Evolutionary conservation across 2,888 invertebrate genomes (phyloP).

Genomic region (Phasia obesa): DNA sequence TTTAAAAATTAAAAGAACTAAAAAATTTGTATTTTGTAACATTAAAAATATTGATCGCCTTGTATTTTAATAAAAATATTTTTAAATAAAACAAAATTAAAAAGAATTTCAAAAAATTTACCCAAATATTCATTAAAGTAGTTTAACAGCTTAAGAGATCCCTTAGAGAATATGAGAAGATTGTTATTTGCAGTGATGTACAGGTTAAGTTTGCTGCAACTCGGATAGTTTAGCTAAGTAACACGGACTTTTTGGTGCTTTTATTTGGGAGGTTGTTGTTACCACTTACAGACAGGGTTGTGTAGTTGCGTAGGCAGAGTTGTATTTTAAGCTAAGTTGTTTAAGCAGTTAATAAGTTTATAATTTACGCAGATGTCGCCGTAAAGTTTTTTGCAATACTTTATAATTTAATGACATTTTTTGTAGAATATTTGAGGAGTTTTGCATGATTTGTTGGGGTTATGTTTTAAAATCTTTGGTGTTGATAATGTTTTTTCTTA

Average conservation of each 20-base stretch:
- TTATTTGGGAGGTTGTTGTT: not conserved
- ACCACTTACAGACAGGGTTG: constrained; percentile 3
- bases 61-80: constrained; percentile 1
- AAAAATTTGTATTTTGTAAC: too few species aligned
- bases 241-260: constrained; percentile 16
- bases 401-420: constrained; percentile 64
- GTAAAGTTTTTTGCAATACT: constrained; percentile 61
- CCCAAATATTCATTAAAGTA: constrained; percentile 83
- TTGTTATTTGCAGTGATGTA: constrained; percentile 9
- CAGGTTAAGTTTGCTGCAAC: not conserved
- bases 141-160: constrained; percentile 67
- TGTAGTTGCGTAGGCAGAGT: constrained; percentile 33
- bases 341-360: constrained; percentile 43
- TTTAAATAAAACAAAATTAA: constrained; percentile 5
- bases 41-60: too few species aligned
- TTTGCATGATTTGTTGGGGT: constrained; percentile 57
- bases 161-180: constrained; percentile 44
- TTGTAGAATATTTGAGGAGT: constrained; percentile 43
- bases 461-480: constrained; percentile 16
- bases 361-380: constrained; percentile 64
- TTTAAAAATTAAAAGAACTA: too few species aligned
- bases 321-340: constrained; percentile 34
- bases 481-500: not conserved
- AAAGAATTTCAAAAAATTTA: constrained; percentile 74
- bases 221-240: constrained; percentile 30